These are phyloP conservation scores for Columbina picui DNA, from an alignment of 2,113 vertebrate species.

Conservation along the genomic window DNA sequence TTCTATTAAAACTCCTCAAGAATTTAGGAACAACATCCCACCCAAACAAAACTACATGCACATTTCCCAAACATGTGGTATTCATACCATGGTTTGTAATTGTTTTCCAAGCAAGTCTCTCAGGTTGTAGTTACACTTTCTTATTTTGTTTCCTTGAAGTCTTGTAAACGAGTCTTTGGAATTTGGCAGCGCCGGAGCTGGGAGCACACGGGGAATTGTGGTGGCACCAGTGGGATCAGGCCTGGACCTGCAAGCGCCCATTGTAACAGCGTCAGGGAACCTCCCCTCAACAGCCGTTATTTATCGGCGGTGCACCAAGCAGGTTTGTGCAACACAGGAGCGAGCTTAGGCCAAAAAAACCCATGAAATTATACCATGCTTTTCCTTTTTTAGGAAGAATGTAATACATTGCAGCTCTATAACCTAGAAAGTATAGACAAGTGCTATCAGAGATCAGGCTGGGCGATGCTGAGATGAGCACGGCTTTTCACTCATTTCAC, in stretches of 20 bases:
- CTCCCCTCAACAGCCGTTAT: background rate
- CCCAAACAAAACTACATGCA: background rate
- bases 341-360: background rate
- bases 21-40: background rate
- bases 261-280: background rate
- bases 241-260: too few relatives aligned
- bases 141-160: fast-evolving
- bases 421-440: too few relatives aligned
- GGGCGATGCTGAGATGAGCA: background rate
- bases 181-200: fast-evolving
- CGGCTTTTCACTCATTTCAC: background rate
- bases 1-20: background rate
- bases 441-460: background rate
- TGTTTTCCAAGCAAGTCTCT: background rate
- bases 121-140: background rate
- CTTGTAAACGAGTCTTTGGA: background rate
- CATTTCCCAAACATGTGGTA: background rate
- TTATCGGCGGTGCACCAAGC: fast-evolving
- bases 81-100: background rate
- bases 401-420: too few relatives aligned
- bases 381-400: background rate
- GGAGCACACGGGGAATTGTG: fast-evolving
- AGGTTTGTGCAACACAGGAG: background rate
- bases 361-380: background rate
- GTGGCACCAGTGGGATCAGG: too few relatives aligned